Conservation (phyloP, 2,113 vertebrate genomes). For the Daubentonia madagascariensis region DNA sequence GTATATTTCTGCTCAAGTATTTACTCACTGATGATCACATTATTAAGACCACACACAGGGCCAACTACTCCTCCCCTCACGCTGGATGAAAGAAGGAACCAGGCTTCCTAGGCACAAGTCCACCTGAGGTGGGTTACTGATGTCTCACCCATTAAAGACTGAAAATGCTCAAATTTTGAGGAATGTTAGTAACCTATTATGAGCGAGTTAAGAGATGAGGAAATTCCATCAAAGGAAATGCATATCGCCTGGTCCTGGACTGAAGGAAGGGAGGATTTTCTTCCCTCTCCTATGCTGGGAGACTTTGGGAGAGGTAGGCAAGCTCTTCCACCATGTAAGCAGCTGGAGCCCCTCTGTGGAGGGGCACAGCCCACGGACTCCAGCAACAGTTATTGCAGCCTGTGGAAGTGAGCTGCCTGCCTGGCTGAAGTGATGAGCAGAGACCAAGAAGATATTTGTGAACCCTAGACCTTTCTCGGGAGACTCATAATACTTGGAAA, state of each 20-base stretch:
- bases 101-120: neutral
- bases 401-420: neutral
- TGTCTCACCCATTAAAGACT: neutral
- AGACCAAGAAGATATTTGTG: neutral
- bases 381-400: neutral
- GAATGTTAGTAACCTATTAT: neutral
- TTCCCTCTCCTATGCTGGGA: neutral
- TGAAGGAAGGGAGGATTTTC: neutral
- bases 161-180: neutral
- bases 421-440: neutral
- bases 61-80: neutral
- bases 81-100: neutral
- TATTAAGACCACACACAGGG: neutral
- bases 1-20: neutral
- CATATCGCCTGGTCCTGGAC: neutral
- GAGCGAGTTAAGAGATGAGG: neutral
- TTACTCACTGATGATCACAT: neutral
- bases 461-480: neutral
- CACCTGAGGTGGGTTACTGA: neutral
- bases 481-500: neutral
- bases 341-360: neutral
- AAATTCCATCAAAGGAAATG: neutral
- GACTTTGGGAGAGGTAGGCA: neutral
- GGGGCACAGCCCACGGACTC: neutral
- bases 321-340: neutral